Base-by-base conservation (phyloP, 2,888 invertebrate genomes). In the Scaptomyza polygonia region DNA sequence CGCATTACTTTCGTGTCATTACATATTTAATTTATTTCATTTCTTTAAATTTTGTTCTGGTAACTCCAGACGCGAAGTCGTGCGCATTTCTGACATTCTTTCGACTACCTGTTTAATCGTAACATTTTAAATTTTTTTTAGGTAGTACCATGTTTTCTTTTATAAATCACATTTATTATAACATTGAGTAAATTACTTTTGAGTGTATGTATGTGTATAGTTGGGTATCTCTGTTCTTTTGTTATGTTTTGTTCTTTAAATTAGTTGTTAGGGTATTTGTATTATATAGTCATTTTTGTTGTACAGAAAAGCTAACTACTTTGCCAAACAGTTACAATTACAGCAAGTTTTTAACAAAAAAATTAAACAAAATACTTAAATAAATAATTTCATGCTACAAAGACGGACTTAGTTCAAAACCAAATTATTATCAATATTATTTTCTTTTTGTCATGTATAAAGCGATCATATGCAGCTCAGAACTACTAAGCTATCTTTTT, bases 161-260 rank as follows among this genome's bases (percentile, higher is more conserved):
- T 83, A 82, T 85, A 85, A 85, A 85, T 85, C 84, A 85, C 84
- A 85, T 87, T 87, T 87, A 85, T 85, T 84, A 84, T 84, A 83
- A 83, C 82, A 86, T 83, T 84, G 83, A 84, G 83, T 84, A 86
- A 78, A 79, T 81, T 79, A 82, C 76, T 70, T 63, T 76, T 83
- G 86, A 86, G 86, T 82, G 77, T 83, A 82, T 78, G 70, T 54
- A 71, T 75, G 75, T 73, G 67, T 76, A 72, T 57, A 70, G 79
- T 66, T 79, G 70, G 67, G 72, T 65, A 62, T 58, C 58, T 73
- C 65, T 62, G 52, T 57, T 67, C 4, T 21, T 51, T n/a, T 44
- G 30, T 32, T 49, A 63, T 44, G n/a, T 30, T 30, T 39, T 45
- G 57, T 36, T 40, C 36, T 14, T 69, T 75, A 62, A 49, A 58